Evolutionary conservation across 2,888 invertebrate species (phyloP), one percentile per base, ranked within the genome.

Genomic region (Leptopilina myrica): DNA sequence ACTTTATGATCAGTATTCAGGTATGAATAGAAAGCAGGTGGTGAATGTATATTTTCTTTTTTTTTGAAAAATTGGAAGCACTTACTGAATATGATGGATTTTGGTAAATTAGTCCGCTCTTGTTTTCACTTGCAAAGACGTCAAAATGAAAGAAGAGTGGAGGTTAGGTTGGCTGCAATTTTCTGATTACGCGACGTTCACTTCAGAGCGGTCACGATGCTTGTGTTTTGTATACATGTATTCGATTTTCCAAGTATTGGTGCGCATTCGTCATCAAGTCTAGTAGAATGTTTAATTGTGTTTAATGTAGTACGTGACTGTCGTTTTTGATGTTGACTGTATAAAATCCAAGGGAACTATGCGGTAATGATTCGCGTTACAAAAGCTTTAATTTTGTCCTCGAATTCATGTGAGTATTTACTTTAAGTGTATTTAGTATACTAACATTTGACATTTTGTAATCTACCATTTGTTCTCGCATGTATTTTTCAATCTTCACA

Each of bases 151-250:
- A 73, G 33, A 73, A 33, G 9, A 59, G 11, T 69, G 26, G 26
- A 69, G 56, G 56, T 73, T 56, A 73, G 53, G 56, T 73, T 73
- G 56, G 73, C 56, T 73, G 73, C 56, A 73, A 59, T 33, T 33
- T 33, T 33, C 33, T 33, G 33, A 33, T 33, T 33, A 33, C 33
- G 33, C 12, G 15, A 20, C 33, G 26, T 12, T 20, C 53, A 59
- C 56, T 56, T 56, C 56, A 53, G 12, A 26, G n/a, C 11, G 12
- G 9, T 33, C 4, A 56, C 49, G 26, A 11, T 4, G 14, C 20
- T 64, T 64, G 26, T 33, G 12, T 64, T 11, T n/a, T 1, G 8
- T 12, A 1, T 64, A 11, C 26, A 5, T 20, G 2, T 62, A 33
- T 62, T 15, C 4, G 62, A 20, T 14, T 62, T 14, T 62, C 0